Percentiles rank a stretch among this genome's conserved stretches.
Conservation (phyloP, 2,113 vertebrate genomes). For the Platysternon megacephalum region DNA sequence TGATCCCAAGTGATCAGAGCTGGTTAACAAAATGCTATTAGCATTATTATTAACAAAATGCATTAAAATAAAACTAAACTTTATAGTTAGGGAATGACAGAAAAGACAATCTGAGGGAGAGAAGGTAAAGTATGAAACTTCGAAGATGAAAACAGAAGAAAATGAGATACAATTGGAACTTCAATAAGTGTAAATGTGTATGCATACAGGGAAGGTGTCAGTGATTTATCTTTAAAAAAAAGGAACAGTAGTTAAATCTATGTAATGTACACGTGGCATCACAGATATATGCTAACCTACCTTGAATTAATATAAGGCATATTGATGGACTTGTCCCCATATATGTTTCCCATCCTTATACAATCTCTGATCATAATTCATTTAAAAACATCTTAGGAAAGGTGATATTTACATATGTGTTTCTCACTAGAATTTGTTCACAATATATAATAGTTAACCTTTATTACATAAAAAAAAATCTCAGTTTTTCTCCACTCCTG, state of each 20-base stretch:
- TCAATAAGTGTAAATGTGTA: not conserved
- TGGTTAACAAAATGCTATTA: not conserved
- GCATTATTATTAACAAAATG: not conserved
- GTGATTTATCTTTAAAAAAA: not conserved
- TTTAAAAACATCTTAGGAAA: not conserved
- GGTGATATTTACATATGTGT: too few relatives aligned
- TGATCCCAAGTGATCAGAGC: not conserved
- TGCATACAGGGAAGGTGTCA: not conserved
- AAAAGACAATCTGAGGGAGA: rapidly evolving
- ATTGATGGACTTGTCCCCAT: not conserved
- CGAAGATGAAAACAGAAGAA: not conserved
- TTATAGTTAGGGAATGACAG: not conserved
- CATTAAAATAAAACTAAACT: not conserved
- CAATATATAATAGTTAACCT: too few relatives aligned
- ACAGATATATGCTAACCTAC: not conserved
- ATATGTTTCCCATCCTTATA: rapidly evolving
- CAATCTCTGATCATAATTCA: not conserved
- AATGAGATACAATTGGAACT: not conserved
- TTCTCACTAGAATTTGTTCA: too few relatives aligned
- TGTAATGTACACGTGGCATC: not conserved
- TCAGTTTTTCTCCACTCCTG: too few relatives aligned
- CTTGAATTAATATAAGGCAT: too few relatives aligned
- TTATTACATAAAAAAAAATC: too few relatives aligned
- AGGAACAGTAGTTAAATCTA: not conserved
- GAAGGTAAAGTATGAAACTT: not conserved